A percentile compares a stretch with the other conserved stretches of the same genome.
Evolutionary conservation across 2,888 invertebrate genomes (phyloP).

Genomic region (Phania funesta): DNA sequence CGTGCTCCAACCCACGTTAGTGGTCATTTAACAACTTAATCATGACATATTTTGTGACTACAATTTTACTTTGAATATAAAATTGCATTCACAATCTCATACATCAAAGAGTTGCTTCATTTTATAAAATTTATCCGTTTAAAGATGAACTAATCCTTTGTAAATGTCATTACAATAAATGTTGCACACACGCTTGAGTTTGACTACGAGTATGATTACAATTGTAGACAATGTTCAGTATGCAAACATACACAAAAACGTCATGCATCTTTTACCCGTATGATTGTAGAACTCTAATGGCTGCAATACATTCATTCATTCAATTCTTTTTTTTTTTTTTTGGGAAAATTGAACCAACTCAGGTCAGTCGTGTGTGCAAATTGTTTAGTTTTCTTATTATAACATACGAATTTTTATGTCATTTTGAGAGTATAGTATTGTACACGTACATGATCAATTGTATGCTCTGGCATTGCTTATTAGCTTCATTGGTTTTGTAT

Average conservation of each 20-base stretch:
- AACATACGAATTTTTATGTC: slow-evolving; percentile 30
- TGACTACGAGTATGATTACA: slow-evolving; percentile 22
- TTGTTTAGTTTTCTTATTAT: slow-evolving; percentile 63
- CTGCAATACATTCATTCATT: slow-evolving; percentile 11
- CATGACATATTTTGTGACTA: slow-evolving; percentile 45
- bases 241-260: not conserved
- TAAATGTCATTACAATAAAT: slow-evolving; percentile 64
- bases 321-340: slow-evolving; percentile 11
- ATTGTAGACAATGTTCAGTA: slow-evolving; percentile 16
- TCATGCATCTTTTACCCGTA: slow-evolving; percentile 51
- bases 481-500: slow-evolving; percentile 10
- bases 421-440: not conserved
- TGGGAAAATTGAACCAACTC: slow-evolving; percentile 4
- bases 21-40: slow-evolving; percentile 34
- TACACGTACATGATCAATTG: not conserved
- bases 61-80: slow-evolving; percentile 5
- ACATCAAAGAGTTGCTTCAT: not conserved
- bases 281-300: slow-evolving; percentile 13
- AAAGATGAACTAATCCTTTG: slow-evolving; percentile 59
- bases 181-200: slow-evolving; percentile 48
- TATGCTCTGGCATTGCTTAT: not conserved
- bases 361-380: slow-evolving; percentile 58
- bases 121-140: not conserved
- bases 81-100: not conserved
- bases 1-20: slow-evolving; percentile 1